These are phyloP conservation scores for Cyanocitta stelleri DNA, from an alignment of 2,113 vertebrate genomes.

Conservation along the genomic window DNA sequence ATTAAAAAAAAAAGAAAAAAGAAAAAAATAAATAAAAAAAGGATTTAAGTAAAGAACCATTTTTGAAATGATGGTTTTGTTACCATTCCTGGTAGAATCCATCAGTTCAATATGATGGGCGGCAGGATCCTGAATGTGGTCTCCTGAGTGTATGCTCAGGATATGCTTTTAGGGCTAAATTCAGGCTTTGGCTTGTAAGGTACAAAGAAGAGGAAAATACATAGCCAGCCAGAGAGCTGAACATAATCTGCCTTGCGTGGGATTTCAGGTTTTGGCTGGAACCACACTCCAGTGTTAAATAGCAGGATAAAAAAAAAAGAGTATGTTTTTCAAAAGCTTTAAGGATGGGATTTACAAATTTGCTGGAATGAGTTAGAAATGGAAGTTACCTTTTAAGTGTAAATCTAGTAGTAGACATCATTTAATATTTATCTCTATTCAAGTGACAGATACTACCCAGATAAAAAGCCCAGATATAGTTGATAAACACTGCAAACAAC, in stretches of 20 bases:
- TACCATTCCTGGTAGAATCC: background rate
- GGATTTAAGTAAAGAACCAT: background rate
- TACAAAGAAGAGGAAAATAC: slow-evolving; percentile 25
- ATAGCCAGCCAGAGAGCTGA: slow-evolving; percentile 18
- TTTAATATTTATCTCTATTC: background rate
- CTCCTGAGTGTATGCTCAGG: background rate
- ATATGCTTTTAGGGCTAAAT: slow-evolving; percentile 2
- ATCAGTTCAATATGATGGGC: background rate
- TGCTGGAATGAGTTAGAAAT: background rate
- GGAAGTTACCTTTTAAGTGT: background rate
- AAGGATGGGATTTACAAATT: slow-evolving; percentile 26
- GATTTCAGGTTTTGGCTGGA: slow-evolving; percentile 48
- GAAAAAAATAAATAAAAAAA: background rate
- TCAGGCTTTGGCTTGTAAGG: slow-evolving; percentile 20
- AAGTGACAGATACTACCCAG: background rate
- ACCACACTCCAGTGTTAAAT: background rate
- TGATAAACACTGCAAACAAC: background rate
- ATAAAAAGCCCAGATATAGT: background rate
- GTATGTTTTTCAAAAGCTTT: background rate
- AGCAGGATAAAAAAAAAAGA: background rate
- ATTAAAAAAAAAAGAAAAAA: background rate
- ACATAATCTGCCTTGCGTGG: slow-evolving; percentile 47
- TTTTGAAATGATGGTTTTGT: slow-evolving; percentile 25
- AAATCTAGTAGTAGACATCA: background rate
- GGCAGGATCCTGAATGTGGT: background rate